Evolutionary conservation across 2,888 invertebrate species (phyloP), one percentile per base, ranked within the genome.

Genomic region (Himalopsyche japonica): DNA sequence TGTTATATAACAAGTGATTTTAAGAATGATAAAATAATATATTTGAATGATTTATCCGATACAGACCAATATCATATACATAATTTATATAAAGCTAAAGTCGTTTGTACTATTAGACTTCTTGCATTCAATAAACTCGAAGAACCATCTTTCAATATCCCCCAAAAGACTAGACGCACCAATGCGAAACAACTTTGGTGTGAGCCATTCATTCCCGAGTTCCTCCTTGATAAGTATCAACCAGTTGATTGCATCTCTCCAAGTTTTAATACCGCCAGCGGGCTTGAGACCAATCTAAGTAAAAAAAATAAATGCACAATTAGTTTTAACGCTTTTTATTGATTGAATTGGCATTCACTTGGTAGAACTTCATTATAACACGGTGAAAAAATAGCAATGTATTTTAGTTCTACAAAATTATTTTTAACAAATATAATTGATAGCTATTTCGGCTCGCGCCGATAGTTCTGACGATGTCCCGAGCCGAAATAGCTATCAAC

Each of bases 261-360:
- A 94, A 0, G 96, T 97, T 87, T 96, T 94, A 77, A 99, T 97
- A 10, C 99, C 99, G 20, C 99, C 99, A 27, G 99, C 99, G 27
- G 99, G 98, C 91, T 99, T 99, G 84, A 99, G 94, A 2, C 99
- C 99, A 86, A 99, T 95, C 97, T 97, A 89, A 84, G 87, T 85
- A 79, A 76, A 70, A 1, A n/a, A n/a, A n/a, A n/a, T n/a, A n/a
- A 8, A 32, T 81, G 76, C 7, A 20, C 57, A 48, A n/a, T n/a
- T 78, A 82, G 12, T 81, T 27, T 27, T 12, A 70, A 20, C 30
- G 5, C 30, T 24, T 70, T 70, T n/a, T n/a, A n/a, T n/a, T n/a
- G n/a, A n/a, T n/a, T n/a, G n/a, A n/a, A n/a, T n/a, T n/a, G n/a
- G n/a, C n/a, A n/a, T n/a, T n/a, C n/a, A n/a, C n/a, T n/a, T n/a